Evolutionary conservation across 2,113 vertebrate species (phyloP), one percentile per base, ranked within the genome.

Genomic region (Poeciliopsis retropinna): DNA sequence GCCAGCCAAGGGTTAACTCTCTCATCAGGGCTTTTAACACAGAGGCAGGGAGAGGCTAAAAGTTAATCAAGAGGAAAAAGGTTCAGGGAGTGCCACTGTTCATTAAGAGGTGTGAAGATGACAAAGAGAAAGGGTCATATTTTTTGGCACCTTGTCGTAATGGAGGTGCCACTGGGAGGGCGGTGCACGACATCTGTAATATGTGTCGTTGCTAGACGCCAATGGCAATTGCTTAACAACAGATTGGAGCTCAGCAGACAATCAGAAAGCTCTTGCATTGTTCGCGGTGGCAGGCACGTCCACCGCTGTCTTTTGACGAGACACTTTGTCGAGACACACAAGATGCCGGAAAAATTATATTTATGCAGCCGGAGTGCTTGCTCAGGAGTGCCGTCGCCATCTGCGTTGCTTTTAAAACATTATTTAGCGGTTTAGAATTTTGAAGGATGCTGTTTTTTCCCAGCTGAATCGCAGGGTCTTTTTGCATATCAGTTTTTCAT

Each of bases 81-180:
- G 74, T 80, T 73, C 39, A 51, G 34, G 30, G 39, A 78, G 64
- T 80, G 67, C 68, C 60, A 78, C 64, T 85, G 83, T 90, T 93
- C 84, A 88, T 90, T 93, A 89, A 85, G 85, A 80, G 73, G 79
- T 76, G 80, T 87, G 82, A 88, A 89, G 91, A 90, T 91, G 86
- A 91, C 86, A 86, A 87, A 60, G 62, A 76, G 78, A 68, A 62
- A 70, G 73, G 88, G 89, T 93, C 88, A 83, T 75, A 64, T 79
- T 82, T 70, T 83, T 76, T 83, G 85, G 89, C 89, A 81, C 83
- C 77, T 28, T 15, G 60, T 70, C 82, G 73, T 92, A 90, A 92
- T 88, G 79, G 87, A 88, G 79, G 85, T 83, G 70, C 75, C 85
- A 67, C 64, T 85, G 60, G 64, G 60, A 70, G 73, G 79, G 78